Base-by-base conservation (phyloP, 2,113 vertebrate species). In the Python bivittatus region DNA sequence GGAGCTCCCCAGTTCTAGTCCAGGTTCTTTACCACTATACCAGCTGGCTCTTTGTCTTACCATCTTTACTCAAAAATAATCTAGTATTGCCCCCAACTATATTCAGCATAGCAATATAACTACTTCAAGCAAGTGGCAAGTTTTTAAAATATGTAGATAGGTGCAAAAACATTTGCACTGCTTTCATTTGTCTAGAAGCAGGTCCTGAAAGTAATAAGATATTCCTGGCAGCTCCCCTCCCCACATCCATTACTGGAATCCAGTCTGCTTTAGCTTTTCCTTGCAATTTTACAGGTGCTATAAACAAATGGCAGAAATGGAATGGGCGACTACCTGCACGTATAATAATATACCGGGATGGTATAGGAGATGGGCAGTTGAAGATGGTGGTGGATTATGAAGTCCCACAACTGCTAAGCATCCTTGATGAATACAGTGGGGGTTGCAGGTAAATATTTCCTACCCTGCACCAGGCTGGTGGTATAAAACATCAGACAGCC, bases 341-440 rank as follows among this genome's bases (percentile, higher is more conserved):
- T n/a, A 92, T 97, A 1, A 79, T 97, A 11, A 90, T 97, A 22
- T 97, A 97, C 54, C 96, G 97, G 3, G 95, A 96, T 0, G 97
- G 97, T 0, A 95, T 97, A 0, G 96, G 96, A 6, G 94, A 97
- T 0, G 97, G 97, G 1, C 96, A 97, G 90, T 95, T 97, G 0
- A 94, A 90, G 23, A 25, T 61, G 1, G 29, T 96, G 10, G 1
- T 91, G 1, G 94, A 91, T 22, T 95, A 96, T 83, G 96, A 97
- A 91, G 90, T 97, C 83, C 94, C 96, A 0, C 95, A 92, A 0
- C 90, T 98, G 91, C 94, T 98, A 53, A 96, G 91, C 12, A 54
- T 93, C 57, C 92, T 96, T 33, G 23, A n/a, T 17, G 93, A 94
- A 64, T 93, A 94, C 15, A 57, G 25, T 54, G 42, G 68, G 22